phyloP scores from a whole-genome alignment of 2,888 invertebrate genomes.

The Lordiphosa andalusiaca region DNA sequence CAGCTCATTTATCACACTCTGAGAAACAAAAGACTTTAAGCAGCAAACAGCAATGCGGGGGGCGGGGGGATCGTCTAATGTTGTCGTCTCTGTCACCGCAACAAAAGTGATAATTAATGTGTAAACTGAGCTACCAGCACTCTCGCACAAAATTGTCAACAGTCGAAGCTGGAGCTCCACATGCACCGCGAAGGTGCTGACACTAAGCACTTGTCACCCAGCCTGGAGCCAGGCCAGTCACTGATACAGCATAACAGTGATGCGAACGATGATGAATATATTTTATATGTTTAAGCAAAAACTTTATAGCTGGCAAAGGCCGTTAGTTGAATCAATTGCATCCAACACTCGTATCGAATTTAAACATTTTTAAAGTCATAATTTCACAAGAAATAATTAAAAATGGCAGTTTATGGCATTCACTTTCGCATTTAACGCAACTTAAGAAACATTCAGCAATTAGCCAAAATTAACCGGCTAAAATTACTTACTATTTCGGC shows the following conservation, averaged over 20 bases:
- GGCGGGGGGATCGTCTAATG: slow-evolving; percentile 50
- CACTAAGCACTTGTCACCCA: slow-evolving; percentile 76
- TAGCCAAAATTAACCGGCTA: too few relatives aligned
- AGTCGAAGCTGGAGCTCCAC: slow-evolving; percentile 37
- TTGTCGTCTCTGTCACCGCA: slow-evolving; percentile 17
- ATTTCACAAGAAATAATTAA: too few relatives aligned
- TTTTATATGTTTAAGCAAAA: background rate
- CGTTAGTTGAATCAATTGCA: too few relatives aligned
- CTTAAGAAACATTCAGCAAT: too few relatives aligned
- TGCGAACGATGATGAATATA: slow-evolving; percentile 2
- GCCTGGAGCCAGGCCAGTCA: slow-evolving; percentile 31
- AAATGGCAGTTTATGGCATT: too few relatives aligned
- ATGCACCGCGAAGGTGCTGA: slow-evolving; percentile 70
- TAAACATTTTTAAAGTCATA: too few relatives aligned
- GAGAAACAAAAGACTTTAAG: slow-evolving; percentile 61
- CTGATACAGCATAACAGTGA: slow-evolving; percentile 26
- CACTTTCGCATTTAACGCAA: too few relatives aligned
- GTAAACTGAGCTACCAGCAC: slow-evolving; percentile 65
- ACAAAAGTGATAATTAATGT: slow-evolving; percentile 79
- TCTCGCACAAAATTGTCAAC: slow-evolving; percentile 65
- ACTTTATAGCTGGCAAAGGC: background rate
- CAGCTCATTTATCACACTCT: slow-evolving; percentile 74
- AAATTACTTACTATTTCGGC: too few relatives aligned
- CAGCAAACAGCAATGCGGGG: slow-evolving; percentile 54
- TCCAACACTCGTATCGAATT: too few relatives aligned